phyloP scores from a whole-genome alignment of 2,888 invertebrate genomes.

The Hypolimnas misippus region DNA sequence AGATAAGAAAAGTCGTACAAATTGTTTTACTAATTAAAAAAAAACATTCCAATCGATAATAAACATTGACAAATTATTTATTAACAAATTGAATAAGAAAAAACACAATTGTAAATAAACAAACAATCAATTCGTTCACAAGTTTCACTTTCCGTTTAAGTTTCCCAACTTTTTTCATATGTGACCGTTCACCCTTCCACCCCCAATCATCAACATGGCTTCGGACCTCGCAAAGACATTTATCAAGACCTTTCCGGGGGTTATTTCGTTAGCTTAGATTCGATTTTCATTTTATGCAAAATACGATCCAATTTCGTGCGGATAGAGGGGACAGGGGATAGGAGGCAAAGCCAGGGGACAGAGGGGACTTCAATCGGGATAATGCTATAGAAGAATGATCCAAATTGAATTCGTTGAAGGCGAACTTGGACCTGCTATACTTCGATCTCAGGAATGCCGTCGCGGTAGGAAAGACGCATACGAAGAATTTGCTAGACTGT shows the following conservation, averaged over 20 bases:
- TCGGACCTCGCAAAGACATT: conserved; percentile 41
- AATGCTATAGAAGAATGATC: conserved; percentile 80
- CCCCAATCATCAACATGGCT: conserved; percentile 30
- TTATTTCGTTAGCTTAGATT: conserved; percentile 78
- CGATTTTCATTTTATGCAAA: conserved; percentile 82
- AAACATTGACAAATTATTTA: no score
- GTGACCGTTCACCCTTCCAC: conserved; percentile 28
- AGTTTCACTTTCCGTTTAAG: conserved; percentile 1
- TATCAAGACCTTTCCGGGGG: conserved; percentile 55
- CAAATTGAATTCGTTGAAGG: conserved; percentile 73
- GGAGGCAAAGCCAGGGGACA: conserved; percentile 44
- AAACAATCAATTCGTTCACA: background rate
- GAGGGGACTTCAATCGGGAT: conserved; percentile 69
- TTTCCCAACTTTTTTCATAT: conserved; percentile 30
- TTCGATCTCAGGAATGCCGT: conserved; percentile 60
- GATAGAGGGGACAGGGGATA: conserved; percentile 32
- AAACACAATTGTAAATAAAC: background rate
- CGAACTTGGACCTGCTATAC: conserved; percentile 49
- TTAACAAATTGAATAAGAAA: no score
- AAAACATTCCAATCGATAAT: no score
- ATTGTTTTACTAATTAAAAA: no score
- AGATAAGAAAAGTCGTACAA: no score
- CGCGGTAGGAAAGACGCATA: conserved; percentile 46
- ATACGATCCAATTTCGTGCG: conserved; percentile 70
- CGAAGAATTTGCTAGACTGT: background rate